These are phyloP conservation scores for Apus apus DNA, from an alignment of 2,113 vertebrate genomes.

Conservation along the genomic window DNA sequence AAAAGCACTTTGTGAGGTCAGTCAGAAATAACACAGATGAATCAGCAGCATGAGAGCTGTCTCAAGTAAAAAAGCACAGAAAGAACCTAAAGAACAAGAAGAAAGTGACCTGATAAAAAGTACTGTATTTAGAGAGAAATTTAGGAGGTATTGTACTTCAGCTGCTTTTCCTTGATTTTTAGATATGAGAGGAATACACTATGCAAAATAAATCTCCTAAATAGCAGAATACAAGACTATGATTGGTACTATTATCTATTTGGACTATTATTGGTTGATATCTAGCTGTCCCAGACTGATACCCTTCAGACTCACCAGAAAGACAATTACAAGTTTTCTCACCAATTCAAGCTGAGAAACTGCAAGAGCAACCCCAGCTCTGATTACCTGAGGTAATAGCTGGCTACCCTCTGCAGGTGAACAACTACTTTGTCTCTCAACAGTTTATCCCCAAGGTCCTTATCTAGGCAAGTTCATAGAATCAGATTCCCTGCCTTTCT, in stretches of 20 bases:
- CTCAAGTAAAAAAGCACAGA: neutral
- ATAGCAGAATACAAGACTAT: neutral
- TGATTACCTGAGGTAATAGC: neutral
- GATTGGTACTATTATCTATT: neutral
- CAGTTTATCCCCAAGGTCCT: neutral
- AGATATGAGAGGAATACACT: neutral
- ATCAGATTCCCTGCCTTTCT: neutral
- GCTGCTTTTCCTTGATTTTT: neutral
- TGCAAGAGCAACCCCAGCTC: neutral
- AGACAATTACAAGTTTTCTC: neutral
- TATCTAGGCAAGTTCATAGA: neutral
- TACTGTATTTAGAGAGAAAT: neutral
- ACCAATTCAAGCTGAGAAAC: neutral
- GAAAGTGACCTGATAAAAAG: neutral
- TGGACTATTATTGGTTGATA: neutral
- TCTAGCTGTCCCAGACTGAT: neutral
- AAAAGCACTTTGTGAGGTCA: constrained; percentile 52
- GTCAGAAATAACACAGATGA: constrained; percentile 46
- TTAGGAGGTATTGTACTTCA: neutral
- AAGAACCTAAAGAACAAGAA: neutral
- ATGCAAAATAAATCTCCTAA: neutral
- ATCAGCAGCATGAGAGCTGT: constrained; percentile 16
- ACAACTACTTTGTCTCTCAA: neutral
- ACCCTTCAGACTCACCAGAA: neutral
- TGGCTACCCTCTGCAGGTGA: neutral